Percentiles rank a stretch among this genome's conserved stretches.
Evolutionary conservation across 2,113 vertebrate species (phyloP).

Genomic region (Pterocles gutturalis): DNA sequence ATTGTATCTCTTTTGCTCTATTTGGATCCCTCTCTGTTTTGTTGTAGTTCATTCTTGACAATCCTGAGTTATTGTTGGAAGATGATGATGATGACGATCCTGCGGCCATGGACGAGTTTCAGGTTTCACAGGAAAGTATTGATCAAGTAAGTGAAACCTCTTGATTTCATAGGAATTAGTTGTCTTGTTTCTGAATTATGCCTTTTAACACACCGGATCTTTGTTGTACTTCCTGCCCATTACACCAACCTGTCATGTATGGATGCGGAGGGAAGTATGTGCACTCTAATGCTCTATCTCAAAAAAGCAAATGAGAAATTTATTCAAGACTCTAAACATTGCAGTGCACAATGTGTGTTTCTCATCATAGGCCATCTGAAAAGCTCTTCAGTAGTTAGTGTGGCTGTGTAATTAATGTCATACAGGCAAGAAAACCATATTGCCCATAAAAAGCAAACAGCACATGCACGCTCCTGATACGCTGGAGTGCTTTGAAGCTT

Average conservation of each 20-base stretch:
- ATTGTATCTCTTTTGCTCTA: fast-evolving
- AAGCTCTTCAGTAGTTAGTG: neutral
- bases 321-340: neutral
- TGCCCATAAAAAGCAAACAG: neutral
- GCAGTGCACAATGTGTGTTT: neutral
- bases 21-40: neutral
- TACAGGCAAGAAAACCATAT: neutral
- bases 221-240: neutral
- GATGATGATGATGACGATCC: slow-evolving; percentile 55
- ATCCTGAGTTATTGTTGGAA: slow-evolving; percentile 68
- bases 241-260: fast-evolving
- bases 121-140: slow-evolving; percentile 75
- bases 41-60: slow-evolving; percentile 76
- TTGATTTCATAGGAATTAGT: neutral
- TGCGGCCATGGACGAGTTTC: slow-evolving; percentile 31
- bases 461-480: fast-evolving
- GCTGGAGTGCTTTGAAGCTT: neutral
- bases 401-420: neutral
- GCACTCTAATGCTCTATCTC: neutral
- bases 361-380: neutral
- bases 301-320: neutral
- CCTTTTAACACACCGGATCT: neutral
- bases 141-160: slow-evolving; percentile 70
- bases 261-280: neutral
- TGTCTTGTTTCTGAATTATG: neutral